Evolutionary conservation across 1,140 invertebrate species (phyloP).

Genomic region (Paraescarpia echinospica): DNA sequence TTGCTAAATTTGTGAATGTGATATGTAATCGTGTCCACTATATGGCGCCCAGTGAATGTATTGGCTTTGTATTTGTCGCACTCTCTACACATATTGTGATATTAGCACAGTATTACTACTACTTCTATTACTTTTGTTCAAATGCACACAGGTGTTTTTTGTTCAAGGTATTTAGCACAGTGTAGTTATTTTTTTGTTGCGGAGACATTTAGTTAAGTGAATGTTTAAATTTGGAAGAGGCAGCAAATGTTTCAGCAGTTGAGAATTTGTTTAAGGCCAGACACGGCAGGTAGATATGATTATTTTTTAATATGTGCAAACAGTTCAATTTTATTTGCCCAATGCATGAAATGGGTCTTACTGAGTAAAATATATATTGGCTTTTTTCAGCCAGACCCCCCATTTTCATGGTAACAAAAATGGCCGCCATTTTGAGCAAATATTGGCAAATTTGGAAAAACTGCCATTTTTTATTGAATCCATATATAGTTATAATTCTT

Average conservation of each 20-base stretch:
- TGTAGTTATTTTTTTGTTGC: background rate
- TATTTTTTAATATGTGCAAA: too few species aligned
- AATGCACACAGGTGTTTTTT: background rate
- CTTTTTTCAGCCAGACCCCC: too few species aligned
- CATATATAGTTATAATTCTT: too few species aligned
- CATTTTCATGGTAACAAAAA: too few species aligned
- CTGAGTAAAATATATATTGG: too few species aligned
- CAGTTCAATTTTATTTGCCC: too few species aligned
- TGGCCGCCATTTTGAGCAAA: too few species aligned
- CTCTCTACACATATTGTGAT: background rate
- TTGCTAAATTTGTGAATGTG: constrained; percentile 6
- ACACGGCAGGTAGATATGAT: too few species aligned
- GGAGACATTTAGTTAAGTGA: background rate
- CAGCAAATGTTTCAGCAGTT: background rate
- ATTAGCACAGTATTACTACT: background rate
- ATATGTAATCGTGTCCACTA: background rate
- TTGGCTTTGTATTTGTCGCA: background rate
- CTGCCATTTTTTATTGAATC: too few species aligned
- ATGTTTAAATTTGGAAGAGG: background rate
- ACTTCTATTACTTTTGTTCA: background rate
- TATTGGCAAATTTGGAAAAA: too few species aligned
- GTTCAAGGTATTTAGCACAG: background rate
- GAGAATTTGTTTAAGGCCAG: background rate
- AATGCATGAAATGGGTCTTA: too few species aligned
- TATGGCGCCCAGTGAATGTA: too few species aligned